These are phyloP conservation scores for Chloroclystis v-ata DNA, from an alignment of 2,888 invertebrate species.

Conservation along the genomic window DNA sequence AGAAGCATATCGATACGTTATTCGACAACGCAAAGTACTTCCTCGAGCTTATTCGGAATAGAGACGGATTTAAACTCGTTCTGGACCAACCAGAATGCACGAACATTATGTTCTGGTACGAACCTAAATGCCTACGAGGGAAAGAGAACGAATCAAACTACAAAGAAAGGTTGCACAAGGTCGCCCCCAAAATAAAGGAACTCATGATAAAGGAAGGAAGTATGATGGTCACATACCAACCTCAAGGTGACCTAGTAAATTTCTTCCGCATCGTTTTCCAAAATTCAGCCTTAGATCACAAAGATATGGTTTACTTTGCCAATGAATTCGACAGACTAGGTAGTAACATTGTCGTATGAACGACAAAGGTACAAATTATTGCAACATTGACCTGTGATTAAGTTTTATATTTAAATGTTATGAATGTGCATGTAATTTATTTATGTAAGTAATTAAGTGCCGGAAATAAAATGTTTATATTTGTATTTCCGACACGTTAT, in stretches of 20 bases:
- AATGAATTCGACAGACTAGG: constrained; percentile 93
- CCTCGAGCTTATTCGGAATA: constrained; percentile 79
- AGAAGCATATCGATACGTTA: constrained; percentile 86
- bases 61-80: constrained; percentile 86
- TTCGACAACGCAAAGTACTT: constrained; percentile 87
- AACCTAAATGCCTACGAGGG: constrained; percentile 85
- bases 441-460: constrained; percentile 15
- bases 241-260: constrained; percentile 89
- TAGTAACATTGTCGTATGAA: constrained; percentile 73
- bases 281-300: constrained; percentile 89
- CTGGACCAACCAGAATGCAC: constrained; percentile 91
- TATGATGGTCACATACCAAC: constrained; percentile 98
- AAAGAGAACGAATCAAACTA: constrained; percentile 76
- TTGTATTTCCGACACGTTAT: constrained; percentile 4
- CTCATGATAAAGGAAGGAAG: constrained; percentile 96
- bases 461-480: constrained; percentile 21
- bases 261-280: constrained; percentile 97
- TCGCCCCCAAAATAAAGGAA: constrained; percentile 96
- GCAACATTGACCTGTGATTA: constrained; percentile 59
- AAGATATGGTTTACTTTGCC: constrained; percentile 92
- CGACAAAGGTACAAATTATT: constrained; percentile 38
- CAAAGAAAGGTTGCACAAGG: constrained; percentile 82
- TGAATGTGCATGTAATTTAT: constrained; percentile 16
- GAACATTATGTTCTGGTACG: constrained; percentile 97
- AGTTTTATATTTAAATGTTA: constrained; percentile 30